phyloP scores from a whole-genome alignment of 2,113 vertebrate genomes.

The Choloepus hoffmanni region DNA sequence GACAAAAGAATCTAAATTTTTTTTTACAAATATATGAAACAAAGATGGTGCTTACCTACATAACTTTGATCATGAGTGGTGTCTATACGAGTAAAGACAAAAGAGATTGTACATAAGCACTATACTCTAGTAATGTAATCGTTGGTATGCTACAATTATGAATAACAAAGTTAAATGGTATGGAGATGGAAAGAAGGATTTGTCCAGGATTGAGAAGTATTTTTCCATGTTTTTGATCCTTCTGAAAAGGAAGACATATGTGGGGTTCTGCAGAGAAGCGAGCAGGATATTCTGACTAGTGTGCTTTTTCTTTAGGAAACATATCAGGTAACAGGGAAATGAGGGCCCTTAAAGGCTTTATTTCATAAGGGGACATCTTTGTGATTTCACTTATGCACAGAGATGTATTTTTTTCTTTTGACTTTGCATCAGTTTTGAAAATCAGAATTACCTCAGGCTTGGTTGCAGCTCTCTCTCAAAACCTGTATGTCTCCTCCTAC shows the following conservation, averaged over 20 bases:
- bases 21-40: not conserved
- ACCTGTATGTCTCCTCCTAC: not conserved
- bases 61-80: not conserved
- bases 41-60: not conserved
- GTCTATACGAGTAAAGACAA: not conserved
- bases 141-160: too few species aligned
- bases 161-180: too few species aligned
- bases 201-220: too few species aligned
- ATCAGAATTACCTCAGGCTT: not conserved
- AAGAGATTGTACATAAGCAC: not conserved
- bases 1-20: not conserved
- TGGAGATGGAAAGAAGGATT: too few species aligned
- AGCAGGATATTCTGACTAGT: not conserved
- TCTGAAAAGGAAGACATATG: not conserved
- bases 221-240: too few species aligned
- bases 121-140: too few species aligned
- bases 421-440: not conserved
- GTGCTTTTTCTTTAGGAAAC: not conserved
- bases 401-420: not conserved
- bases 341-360: not conserved
- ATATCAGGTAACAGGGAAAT: not conserved
- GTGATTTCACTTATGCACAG: not conserved
- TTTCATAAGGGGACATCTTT: not conserved
- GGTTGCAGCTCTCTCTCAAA: not conserved
- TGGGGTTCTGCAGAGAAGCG: not conserved